Evolutionary conservation across 2,888 invertebrate species (phyloP).

Genomic region (Hydraecia micacea): DNA sequence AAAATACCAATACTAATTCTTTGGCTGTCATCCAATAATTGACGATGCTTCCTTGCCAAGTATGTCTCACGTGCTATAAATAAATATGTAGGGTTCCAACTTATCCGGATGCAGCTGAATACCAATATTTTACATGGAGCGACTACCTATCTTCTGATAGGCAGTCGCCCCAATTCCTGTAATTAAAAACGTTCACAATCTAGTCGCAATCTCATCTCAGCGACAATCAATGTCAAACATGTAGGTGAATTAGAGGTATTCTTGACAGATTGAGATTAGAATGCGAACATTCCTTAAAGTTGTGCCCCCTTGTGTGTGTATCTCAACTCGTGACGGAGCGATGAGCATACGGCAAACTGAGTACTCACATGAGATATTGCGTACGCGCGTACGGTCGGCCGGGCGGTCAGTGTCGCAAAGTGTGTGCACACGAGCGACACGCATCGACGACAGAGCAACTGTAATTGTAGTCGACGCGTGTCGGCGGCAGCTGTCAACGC

Average conservation of each 20-base stretch:
- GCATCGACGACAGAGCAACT: no score
- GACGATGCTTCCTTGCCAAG: neutral
- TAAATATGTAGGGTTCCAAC: neutral
- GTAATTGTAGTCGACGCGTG: no score
- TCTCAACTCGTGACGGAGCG: no score
- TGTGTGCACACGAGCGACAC: no score
- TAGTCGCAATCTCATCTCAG: neutral
- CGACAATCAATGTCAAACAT: neutral
- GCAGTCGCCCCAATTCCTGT: no score
- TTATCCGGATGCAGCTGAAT: neutral
- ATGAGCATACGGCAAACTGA: no score
- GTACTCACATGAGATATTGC: no score
- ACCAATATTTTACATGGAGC: neutral
- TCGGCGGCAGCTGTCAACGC: no score
- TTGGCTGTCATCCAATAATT: constrained; percentile 37
- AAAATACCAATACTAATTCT: neutral
- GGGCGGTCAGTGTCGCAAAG: no score
- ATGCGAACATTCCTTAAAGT: neutral
- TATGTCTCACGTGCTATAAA: neutral
- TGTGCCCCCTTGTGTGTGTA: neutral
- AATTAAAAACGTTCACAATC: neutral
- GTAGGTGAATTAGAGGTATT: neutral
- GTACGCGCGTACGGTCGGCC: no score
- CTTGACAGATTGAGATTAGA: neutral
- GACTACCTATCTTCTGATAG: neutral